These are phyloP conservation scores for Cactoblastis cactorum DNA, from an alignment of 2,888 invertebrate species.

Conservation along the genomic window DNA sequence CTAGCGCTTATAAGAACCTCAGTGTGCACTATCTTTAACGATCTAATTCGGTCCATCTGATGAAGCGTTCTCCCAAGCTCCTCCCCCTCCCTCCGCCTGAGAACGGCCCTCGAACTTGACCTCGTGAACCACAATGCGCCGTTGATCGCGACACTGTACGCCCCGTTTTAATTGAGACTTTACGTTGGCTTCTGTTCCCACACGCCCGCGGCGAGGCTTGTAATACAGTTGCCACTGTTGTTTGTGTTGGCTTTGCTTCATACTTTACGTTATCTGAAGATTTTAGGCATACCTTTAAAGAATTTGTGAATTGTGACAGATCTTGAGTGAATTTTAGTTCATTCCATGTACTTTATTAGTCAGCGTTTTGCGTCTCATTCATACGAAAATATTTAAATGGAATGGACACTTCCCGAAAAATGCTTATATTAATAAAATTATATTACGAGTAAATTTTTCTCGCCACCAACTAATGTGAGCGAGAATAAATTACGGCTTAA, in stretches of 20 bases:
- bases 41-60: conserved; percentile 8
- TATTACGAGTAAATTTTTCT: not conserved
- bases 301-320: too few relatives aligned
- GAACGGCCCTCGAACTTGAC: conserved; percentile 12
- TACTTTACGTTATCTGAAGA: not conserved
- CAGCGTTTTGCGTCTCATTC: too few relatives aligned
- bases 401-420: too few relatives aligned
- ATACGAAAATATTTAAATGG: too few relatives aligned
- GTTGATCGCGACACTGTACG: conserved; percentile 1
- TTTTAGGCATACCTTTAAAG: not conserved
- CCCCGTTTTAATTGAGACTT: conserved; percentile 8
- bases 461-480: not conserved
- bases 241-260: not conserved
- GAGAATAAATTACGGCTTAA: not conserved
- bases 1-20: not conserved
- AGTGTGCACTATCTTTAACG: not conserved
- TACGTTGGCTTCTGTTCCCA: conserved; percentile 2
- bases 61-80: not conserved
- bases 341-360: too few relatives aligned
- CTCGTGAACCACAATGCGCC: conserved; percentile 3
- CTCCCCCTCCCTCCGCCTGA: not conserved
- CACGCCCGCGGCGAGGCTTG: not conserved
- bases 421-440: too few relatives aligned
- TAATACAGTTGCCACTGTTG: not conserved
- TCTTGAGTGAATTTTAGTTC: too few relatives aligned